Evolutionary conservation across 1,140 invertebrate species (phyloP).

Genomic region (Dysdera silvatica): DNA sequence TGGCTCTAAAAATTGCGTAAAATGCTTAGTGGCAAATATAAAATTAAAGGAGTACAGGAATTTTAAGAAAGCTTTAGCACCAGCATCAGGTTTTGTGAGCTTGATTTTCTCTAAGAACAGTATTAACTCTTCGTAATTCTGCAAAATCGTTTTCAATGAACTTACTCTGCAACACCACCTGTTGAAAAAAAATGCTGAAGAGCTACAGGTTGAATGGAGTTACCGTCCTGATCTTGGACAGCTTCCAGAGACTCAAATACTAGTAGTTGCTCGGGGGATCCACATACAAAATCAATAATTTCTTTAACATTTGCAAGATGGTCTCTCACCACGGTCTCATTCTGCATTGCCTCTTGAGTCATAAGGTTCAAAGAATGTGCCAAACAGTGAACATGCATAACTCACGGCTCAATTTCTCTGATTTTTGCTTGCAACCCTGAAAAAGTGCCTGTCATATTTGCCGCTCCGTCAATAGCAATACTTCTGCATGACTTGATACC

Average conservation of each 20-base stretch:
- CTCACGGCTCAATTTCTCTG: background rate
- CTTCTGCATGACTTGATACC: too few species aligned
- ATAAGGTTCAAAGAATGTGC: background rate
- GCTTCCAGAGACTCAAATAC: background rate
- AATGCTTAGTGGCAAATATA: background rate
- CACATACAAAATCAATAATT: background rate
- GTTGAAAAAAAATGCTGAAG: background rate
- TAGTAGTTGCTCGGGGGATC: too few species aligned
- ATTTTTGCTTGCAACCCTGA: background rate
- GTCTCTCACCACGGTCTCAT: too few species aligned
- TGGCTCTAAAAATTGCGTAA: background rate
- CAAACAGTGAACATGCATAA: background rate
- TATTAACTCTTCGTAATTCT: background rate
- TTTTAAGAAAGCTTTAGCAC: background rate
- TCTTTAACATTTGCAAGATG: background rate
- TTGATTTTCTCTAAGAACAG: background rate
- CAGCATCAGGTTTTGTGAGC: background rate
- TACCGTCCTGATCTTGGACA: background rate
- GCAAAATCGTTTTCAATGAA: background rate
- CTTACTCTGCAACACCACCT: background rate
- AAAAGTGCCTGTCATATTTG: background rate
- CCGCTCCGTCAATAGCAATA: background rate
- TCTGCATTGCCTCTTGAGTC: background rate
- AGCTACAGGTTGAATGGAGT: background rate
- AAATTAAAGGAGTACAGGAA: background rate